Base-by-base conservation (phyloP, 2,113 vertebrate species). In the Bagarius yarrelli region DNA sequence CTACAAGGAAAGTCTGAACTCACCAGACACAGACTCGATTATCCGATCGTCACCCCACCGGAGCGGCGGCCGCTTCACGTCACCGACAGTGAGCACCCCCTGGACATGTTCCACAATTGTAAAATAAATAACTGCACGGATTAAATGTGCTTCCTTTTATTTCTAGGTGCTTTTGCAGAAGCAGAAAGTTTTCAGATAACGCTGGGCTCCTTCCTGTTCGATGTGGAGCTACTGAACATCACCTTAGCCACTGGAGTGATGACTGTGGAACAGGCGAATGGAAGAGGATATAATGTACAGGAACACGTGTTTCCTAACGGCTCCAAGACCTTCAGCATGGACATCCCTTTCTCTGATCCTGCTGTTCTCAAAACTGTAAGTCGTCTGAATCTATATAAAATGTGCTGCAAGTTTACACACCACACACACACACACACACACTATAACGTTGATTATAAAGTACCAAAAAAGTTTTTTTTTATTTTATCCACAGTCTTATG, bases 181-280 rank as follows among this genome's bases (percentile, higher is more conserved):
- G 44, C 47, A 0, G 61, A 83, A 0, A 1, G 92, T 47, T 94
- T 96, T 85, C 91, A 75, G 1, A 32, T 93, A 16, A 72, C 87
- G 0, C 25, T 94, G 61, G 94, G 95, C 12, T 76, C 61, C 0
- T 95, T 96, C 79, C 88, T 97, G 4, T 78, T 89, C 23, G 96
- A 95, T 72, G 93, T 94, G 19, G 86, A 85, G 63, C 90, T 96
- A 77, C 82, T 87, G 36, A 94, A 93, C 67, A 57, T 98, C 67
- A 94, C 92, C 0, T 86, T 93, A 64, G 82, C 87, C 1, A 90
- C 78, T 0, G 74, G 75, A 4, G 85, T 90, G 14, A 61, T 94
- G 47, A 40, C 91, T 19, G 60, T 94, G 2, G 79, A 85, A 0
- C 89, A 94, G 57, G 90, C 90, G 61, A 83, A 80, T 34, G 78